Evolutionary conservation across 2,888 invertebrate genomes (phyloP).

Genomic region (Netelia fuscicornis): DNA sequence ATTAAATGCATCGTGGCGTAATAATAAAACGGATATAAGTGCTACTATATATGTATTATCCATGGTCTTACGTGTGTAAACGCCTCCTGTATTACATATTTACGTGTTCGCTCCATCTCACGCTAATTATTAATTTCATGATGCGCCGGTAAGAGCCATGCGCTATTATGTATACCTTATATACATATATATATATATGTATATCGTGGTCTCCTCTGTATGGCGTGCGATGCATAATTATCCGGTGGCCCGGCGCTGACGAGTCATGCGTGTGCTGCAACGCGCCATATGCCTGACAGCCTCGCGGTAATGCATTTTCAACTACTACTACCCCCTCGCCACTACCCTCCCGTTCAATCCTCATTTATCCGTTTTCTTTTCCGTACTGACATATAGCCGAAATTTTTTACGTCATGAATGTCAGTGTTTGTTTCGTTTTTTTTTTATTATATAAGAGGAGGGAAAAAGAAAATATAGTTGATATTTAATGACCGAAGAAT

Average conservation of each 20-base stretch:
- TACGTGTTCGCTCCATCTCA: slow-evolving; percentile 74
- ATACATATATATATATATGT: slow-evolving; percentile 27
- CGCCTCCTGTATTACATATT: slow-evolving; percentile 43
- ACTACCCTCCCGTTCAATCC: slow-evolving; percentile 27
- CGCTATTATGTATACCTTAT: slow-evolving; percentile 76
- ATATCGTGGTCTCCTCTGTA: slow-evolving; percentile 73
- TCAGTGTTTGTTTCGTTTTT: background rate
- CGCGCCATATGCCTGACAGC: slow-evolving; percentile 76
- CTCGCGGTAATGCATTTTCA: slow-evolving; percentile 82
- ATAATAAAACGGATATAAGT: slow-evolving; percentile 41
- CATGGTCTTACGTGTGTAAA: background rate
- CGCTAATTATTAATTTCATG: slow-evolving; percentile 85
- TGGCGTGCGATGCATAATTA: slow-evolving; percentile 84
- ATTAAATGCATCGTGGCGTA: slow-evolving; percentile 79
- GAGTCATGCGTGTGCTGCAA: slow-evolving; percentile 83
- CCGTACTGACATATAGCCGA: slow-evolving; percentile 3
- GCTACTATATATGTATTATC: slow-evolving; percentile 12
- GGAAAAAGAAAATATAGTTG: background rate
- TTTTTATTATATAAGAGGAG: background rate
- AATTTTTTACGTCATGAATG: slow-evolving; percentile 4
- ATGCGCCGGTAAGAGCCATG: slow-evolving; percentile 81
- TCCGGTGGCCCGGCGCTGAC: slow-evolving; percentile 79
- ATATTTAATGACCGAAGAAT: background rate
- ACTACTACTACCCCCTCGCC: slow-evolving; percentile 57
- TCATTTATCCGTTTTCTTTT: slow-evolving; percentile 49